Evolutionary conservation across 2,113 vertebrate species (phyloP).

Genomic region (Euleptes europaea): DNA sequence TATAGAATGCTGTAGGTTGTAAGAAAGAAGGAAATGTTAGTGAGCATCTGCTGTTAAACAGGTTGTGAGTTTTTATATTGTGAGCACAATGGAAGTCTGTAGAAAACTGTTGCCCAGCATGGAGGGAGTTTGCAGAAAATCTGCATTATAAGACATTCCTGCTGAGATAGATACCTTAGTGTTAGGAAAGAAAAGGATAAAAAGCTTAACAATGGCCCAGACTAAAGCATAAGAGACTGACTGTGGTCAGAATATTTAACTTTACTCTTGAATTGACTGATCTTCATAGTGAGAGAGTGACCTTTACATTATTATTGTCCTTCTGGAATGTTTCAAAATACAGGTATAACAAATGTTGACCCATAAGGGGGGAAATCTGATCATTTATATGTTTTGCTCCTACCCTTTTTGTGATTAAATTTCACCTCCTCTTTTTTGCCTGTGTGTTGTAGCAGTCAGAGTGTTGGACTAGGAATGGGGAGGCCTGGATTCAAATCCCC

Average conservation of each 20-base stretch:
- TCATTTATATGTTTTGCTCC: too few relatives aligned
- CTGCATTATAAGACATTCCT: not conserved
- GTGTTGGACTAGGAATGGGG: too few relatives aligned
- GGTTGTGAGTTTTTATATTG: not conserved
- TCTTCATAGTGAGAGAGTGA: not conserved
- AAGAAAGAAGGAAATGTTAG: not conserved
- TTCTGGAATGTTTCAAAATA: conserved; percentile 2
- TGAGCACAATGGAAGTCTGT: not conserved
- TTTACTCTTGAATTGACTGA: not conserved
- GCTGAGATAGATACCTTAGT: accelerated
- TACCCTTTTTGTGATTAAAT: too few relatives aligned
- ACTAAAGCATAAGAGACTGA: not conserved
- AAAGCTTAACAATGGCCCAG: not conserved
- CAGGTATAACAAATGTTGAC: not conserved
- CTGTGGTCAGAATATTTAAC: not conserved
- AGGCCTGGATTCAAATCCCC: too few relatives aligned
- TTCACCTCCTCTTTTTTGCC: too few relatives aligned
- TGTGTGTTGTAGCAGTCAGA: too few relatives aligned
- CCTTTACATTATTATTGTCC: not conserved
- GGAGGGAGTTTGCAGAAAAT: not conserved
- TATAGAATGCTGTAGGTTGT: not conserved
- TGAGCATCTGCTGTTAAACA: accelerated
- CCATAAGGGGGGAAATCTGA: too few relatives aligned
- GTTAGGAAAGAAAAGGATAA: not conserved
- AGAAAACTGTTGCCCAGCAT: not conserved